Conservation (phyloP, 2,113 vertebrate genomes). For the Pipa parva region DNA sequence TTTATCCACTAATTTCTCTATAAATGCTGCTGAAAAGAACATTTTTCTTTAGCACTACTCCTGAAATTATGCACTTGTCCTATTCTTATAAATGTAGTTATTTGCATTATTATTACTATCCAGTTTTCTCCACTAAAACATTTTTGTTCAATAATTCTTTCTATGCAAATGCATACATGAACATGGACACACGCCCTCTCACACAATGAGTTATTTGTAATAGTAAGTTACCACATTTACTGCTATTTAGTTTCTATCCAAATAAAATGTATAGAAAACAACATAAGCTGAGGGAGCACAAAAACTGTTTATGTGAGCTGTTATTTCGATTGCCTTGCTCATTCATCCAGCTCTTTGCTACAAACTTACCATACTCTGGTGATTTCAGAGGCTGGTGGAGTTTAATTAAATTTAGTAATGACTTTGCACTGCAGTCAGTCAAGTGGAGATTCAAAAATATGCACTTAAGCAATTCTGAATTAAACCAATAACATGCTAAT, state of each 20-base stretch:
- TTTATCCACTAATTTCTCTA: too few relatives aligned
- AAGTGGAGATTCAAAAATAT: slow-evolving; percentile 11
- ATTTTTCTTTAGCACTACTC: too few relatives aligned
- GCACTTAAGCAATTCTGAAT: slow-evolving; percentile 3
- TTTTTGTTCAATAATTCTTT: too few relatives aligned
- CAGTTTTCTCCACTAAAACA: too few relatives aligned
- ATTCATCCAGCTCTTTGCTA: slow-evolving; percentile 32
- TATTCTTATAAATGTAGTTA: too few relatives aligned
- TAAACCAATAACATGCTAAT: background rate
- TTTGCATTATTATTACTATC: too few relatives aligned
- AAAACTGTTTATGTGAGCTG: slow-evolving; percentile 33
- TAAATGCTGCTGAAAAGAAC: too few relatives aligned
- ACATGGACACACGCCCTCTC: too few relatives aligned
- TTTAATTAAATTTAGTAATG: slow-evolving; percentile 41
- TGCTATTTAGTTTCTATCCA: background rate
- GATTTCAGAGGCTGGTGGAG: slow-evolving; percentile 33
- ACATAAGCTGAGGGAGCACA: slow-evolving; percentile 7
- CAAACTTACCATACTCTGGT: background rate
- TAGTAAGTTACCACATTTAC: background rate
- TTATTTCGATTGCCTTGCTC: slow-evolving; percentile 41
- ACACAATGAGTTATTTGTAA: too few relatives aligned
- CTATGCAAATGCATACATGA: too few relatives aligned
- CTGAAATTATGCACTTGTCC: too few relatives aligned
- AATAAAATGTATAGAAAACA: background rate
- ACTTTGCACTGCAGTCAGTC: background rate